Conservation (phyloP, 2,888 invertebrate species). For the Heliconius charithonia region DNA sequence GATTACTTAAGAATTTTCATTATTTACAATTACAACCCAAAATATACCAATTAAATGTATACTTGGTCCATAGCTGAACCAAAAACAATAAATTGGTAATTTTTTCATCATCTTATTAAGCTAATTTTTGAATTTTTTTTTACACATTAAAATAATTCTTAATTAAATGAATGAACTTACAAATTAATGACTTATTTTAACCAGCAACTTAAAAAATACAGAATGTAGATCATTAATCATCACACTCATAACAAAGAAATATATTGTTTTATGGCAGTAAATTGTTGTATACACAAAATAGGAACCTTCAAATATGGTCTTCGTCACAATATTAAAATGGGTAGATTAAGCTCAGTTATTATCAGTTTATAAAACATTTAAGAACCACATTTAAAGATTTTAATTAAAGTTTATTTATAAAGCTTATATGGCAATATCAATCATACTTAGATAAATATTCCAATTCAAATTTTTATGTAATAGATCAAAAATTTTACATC, state of each 20-base stretch:
- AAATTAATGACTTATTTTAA: conserved; percentile 53
- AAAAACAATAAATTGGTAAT: conserved; percentile 2
- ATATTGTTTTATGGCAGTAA: conserved; percentile 37
- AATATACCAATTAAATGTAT: conserved; percentile 21
- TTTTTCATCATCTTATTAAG: not conserved
- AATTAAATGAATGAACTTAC: conserved; percentile 28
- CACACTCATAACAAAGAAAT: conserved; percentile 56
- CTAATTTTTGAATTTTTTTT: conserved; percentile 7
- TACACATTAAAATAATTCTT: conserved; percentile 17
- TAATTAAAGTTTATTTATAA: not conserved
- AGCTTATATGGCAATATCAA: not conserved
- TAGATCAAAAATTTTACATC: not conserved
- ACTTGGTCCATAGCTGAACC: not conserved
- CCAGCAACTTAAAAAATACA: conserved; percentile 52
- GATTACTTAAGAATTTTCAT: conserved; percentile 40
- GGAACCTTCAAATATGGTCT: conserved; percentile 32
- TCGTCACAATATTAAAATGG: conserved; percentile 32
- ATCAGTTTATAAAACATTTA: not conserved
- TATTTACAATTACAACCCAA: conserved; percentile 45
- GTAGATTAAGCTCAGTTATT: not conserved
- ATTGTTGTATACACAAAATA: conserved; percentile 31
- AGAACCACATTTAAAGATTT: not conserved
- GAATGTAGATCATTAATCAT: conserved; percentile 63
- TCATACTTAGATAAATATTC: not conserved
- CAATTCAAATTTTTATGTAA: not conserved